These are phyloP conservation scores for Delphinus delphis DNA, from an alignment of 2,113 vertebrate species.

Conservation along the genomic window DNA sequence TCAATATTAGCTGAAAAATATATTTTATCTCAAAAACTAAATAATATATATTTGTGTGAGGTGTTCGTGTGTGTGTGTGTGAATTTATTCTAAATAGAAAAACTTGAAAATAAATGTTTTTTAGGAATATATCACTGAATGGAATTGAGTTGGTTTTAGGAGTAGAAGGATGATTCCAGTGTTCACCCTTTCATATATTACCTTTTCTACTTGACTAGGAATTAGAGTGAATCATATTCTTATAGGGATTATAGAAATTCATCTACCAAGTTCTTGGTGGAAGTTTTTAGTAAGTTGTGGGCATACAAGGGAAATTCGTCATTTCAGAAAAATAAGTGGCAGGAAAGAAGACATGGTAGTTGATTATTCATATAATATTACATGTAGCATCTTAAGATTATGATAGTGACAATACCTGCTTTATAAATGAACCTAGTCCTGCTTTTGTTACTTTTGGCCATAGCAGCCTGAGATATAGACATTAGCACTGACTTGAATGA, in stretches of 20 bases:
- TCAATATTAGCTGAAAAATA: background rate
- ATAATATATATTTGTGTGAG: background rate
- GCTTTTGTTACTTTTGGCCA: background rate
- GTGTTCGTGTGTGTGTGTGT: background rate
- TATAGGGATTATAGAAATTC: background rate
- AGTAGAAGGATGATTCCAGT: background rate
- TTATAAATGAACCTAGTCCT: background rate
- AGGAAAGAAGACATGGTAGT: background rate
- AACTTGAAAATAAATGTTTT: background rate
- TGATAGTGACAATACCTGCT: background rate
- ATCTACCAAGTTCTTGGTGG: background rate
- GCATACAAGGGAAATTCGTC: background rate
- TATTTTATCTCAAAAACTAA: background rate
- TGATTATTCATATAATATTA: background rate
- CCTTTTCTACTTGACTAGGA: background rate
- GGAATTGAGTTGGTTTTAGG: background rate
- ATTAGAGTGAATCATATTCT: background rate
- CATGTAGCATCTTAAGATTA: background rate
- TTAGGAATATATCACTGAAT: background rate
- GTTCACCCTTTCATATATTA: background rate
- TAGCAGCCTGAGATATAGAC: background rate
- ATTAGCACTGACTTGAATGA: background rate
- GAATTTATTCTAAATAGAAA: background rate
- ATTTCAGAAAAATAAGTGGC: background rate
- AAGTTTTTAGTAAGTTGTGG: background rate